A percentile compares a stretch with the other conserved stretches of the same genome.
Conservation (phyloP, 2,113 vertebrate genomes). For the Myotis brandtii region DNA sequence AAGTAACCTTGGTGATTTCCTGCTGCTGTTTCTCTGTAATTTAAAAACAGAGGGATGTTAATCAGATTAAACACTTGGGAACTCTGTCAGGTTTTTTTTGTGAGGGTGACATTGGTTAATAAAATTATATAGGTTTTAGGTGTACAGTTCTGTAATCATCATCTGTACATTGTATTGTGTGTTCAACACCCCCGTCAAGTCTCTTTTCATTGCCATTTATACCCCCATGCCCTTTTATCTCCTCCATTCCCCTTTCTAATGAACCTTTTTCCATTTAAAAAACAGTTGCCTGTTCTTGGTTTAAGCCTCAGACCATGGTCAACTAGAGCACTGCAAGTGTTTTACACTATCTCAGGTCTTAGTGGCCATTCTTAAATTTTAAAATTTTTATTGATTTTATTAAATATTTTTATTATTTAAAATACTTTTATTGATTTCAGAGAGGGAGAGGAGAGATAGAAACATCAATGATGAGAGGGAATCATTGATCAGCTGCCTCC, state of each 20-base stretch:
- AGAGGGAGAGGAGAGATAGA: not conserved
- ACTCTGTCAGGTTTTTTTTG: not conserved
- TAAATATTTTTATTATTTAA: not conserved
- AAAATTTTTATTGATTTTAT: not conserved
- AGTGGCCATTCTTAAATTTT: not conserved
- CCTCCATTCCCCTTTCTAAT: not conserved
- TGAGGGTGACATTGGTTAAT: not conserved
- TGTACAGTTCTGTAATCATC: not conserved
- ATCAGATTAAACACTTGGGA: slow-evolving; percentile 11
- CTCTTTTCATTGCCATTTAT: not conserved
- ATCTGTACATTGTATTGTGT: not conserved
- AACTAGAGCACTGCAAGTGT: not conserved
- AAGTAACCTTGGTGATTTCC: slow-evolving; percentile 38
- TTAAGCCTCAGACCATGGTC: not conserved
- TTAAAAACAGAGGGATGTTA: slow-evolving; percentile 30
- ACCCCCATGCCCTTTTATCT: not conserved
- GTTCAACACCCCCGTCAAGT: not conserved
- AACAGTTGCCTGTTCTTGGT: not conserved
- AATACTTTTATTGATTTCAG: not conserved
- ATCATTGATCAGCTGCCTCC: not conserved
- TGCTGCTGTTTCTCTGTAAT: slow-evolving; percentile 11
- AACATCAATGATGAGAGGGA: not conserved
- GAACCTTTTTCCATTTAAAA: not conserved
- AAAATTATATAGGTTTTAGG: not conserved
- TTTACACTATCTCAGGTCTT: not conserved